A percentile compares a stretch with the other conserved stretches of the same genome.
phyloP scores from a whole-genome alignment of 2,888 invertebrate genomes.

The Microplitis manilae region DNA sequence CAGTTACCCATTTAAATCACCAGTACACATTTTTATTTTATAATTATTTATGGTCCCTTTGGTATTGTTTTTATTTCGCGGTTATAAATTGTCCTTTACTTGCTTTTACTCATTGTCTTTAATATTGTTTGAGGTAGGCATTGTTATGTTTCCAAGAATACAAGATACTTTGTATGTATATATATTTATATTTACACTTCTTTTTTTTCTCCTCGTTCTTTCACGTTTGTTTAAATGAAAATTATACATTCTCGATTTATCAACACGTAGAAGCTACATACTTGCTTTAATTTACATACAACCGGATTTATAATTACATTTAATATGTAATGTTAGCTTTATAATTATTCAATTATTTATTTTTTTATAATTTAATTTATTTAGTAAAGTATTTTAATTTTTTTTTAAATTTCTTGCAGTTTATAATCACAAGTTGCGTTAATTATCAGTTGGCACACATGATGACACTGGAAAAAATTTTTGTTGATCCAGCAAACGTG shows the following conservation, averaged over 20 bases:
- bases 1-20: constrained; percentile 18
- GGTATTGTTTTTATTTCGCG: constrained; percentile 6
- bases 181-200: background rate
- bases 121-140: constrained; percentile 26
- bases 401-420: no score
- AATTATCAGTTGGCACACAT: constrained; percentile 8
- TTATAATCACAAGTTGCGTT: background rate
- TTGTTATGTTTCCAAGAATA: constrained; percentile 28
- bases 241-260: constrained; percentile 14
- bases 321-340: background rate
- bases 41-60: constrained; percentile 11
- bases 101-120: constrained; percentile 4
- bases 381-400: no score
- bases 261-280: background rate
- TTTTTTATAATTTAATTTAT: no score
- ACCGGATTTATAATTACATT: background rate
- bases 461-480: background rate
- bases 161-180: background rate
- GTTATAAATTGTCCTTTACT: constrained; percentile 16
- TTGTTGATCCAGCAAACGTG: no score
- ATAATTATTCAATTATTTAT: no score
- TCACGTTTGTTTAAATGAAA: background rate
- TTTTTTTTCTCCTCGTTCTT: background rate
- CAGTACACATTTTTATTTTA: background rate
- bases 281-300: constrained; percentile 4